phyloP scores from a whole-genome alignment of 2,113 vertebrate genomes.

The Nibea albiflora region DNA sequence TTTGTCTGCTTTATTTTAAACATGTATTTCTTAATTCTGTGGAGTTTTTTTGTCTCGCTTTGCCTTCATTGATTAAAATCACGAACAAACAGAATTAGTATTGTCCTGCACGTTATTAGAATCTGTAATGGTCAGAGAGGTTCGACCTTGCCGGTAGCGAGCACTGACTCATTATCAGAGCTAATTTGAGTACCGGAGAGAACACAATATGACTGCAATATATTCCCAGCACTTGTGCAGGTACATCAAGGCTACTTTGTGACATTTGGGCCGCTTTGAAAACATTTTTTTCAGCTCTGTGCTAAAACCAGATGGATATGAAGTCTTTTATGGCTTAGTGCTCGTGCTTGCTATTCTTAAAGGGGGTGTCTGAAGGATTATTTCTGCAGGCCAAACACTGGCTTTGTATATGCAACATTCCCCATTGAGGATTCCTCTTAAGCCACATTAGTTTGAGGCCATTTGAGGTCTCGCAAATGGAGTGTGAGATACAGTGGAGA shows the following conservation, averaged over 20 bases:
- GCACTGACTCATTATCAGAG: constrained; percentile 48
- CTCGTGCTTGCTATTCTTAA: not conserved
- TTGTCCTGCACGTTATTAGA: constrained; percentile 43
- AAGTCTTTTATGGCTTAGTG: constrained; percentile 11
- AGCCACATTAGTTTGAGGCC: not conserved
- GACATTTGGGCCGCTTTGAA: not conserved
- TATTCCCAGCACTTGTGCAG: not conserved
- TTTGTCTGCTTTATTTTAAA: not conserved
- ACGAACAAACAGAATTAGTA: constrained; percentile 13
- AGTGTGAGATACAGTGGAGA: not conserved
- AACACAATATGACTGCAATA: not conserved
- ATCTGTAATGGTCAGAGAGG: constrained; percentile 28
- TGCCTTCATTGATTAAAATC: not conserved
- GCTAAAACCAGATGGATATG: constrained; percentile 31
- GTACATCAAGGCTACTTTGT: constrained; percentile 15
- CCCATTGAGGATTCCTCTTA: not conserved
- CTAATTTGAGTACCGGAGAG: constrained; percentile 31
- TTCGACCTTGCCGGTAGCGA: constrained; percentile 45
- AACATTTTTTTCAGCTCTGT: constrained; percentile 9
- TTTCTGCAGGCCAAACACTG: not conserved
- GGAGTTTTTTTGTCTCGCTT: not conserved
- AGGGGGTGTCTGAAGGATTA: not conserved
- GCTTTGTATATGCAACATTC: not conserved
- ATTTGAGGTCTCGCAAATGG: not conserved
- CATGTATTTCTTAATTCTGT: not conserved